Conservation (phyloP, 2,797 vertebrate species). For the Chaetophractus vellerosus region DNA sequence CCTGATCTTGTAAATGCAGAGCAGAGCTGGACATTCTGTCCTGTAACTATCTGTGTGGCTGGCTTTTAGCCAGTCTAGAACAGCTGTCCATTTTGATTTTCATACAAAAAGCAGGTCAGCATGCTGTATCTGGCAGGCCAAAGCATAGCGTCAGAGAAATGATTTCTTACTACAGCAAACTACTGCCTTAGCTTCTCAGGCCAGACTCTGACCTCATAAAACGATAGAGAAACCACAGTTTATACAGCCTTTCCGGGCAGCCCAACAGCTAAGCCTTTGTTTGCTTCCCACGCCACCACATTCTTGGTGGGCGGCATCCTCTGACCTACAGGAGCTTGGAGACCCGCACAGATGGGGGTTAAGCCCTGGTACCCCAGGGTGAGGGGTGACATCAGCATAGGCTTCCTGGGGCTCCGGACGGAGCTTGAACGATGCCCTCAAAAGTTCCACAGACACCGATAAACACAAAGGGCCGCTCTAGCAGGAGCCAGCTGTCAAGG, state of each 20-base stretch:
- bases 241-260: slow-evolving; percentile 38
- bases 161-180: neutral
- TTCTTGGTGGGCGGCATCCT: slow-evolving; percentile 60
- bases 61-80: neutral
- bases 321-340: slow-evolving; percentile 27
- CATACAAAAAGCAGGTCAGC: slow-evolving; percentile 25
- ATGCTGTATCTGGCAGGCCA: neutral
- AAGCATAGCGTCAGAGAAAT: neutral
- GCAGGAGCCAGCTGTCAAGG: slow-evolving; percentile 46
- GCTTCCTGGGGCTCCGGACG: neutral
- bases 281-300: neutral
- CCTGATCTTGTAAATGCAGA: fast-evolving
- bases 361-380: too few species aligned
- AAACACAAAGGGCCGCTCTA: slow-evolving; percentile 39
- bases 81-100: slow-evolving; percentile 66
- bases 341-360: neutral
- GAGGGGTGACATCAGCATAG: neutral
- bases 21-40: neutral
- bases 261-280: neutral
- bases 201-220: slow-evolving; percentile 53
- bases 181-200: neutral
- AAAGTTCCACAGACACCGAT: neutral
- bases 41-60: neutral
- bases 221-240: neutral
- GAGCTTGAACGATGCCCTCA: neutral